A percentile compares a stretch with the other conserved stretches of the same genome.
Conservation (phyloP, 1,140 invertebrate genomes). For the Camponotus pennsylvanicus region DNA sequence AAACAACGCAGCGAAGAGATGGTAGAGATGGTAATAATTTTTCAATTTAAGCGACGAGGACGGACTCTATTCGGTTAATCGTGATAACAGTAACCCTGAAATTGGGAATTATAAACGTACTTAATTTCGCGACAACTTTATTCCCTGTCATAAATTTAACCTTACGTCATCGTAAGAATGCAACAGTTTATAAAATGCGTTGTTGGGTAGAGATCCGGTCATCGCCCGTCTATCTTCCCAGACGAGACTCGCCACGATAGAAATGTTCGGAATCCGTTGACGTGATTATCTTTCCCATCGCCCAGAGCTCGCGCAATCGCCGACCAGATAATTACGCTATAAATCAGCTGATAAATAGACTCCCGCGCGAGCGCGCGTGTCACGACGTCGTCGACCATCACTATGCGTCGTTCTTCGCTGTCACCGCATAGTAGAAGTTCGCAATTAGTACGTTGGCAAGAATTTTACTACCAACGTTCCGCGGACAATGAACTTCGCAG, state of each 20-base stretch:
- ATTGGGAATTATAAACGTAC: background rate
- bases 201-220: constrained; percentile 53
- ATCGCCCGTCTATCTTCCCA: too few species aligned
- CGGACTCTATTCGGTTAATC: background rate
- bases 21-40: background rate
- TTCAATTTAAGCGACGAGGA: background rate
- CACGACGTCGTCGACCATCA: constrained; percentile 9
- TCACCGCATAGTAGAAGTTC: constrained; percentile 7
- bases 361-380: constrained; percentile 48
- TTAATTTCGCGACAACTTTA: constrained; percentile 41
- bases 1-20: background rate
- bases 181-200: constrained; percentile 68
- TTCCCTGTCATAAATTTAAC: constrained; percentile 54
- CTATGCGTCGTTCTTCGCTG: background rate
- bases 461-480: constrained; percentile 10
- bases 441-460: constrained; percentile 21
- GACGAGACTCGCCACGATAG: constrained; percentile 53
- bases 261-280: constrained; percentile 73
- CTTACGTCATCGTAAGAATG: constrained; percentile 63
- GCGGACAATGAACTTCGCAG: background rate
- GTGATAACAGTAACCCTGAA: constrained; percentile 34
- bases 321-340: constrained; percentile 68
- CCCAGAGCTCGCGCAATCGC: constrained; percentile 66
- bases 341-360: constrained; percentile 71
- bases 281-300: constrained; percentile 71